Conservation (phyloP, 1,140 invertebrate genomes). For the Drosophila gunungcola region DNA sequence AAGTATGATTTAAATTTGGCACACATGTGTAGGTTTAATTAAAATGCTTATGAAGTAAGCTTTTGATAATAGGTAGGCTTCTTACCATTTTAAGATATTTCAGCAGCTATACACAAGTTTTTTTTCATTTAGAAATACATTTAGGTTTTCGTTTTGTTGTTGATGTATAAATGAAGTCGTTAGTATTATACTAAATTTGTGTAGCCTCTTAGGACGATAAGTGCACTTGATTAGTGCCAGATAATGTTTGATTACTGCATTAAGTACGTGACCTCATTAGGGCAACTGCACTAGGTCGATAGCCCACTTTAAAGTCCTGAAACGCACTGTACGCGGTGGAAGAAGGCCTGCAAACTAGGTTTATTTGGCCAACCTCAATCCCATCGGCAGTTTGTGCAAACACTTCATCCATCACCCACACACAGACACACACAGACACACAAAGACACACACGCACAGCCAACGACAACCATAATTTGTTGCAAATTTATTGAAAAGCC, state of each 20-base stretch:
- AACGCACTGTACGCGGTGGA: conserved; percentile 11
- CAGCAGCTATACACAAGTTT: too few species aligned
- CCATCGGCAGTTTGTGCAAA: conserved; percentile 19
- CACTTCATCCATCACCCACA: conserved; percentile 40
- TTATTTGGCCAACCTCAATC: conserved; percentile 30
- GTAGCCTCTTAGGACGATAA: neutral
- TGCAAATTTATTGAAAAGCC: conserved; percentile 74
- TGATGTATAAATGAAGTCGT: too few species aligned
- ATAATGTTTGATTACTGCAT: conserved; percentile 11
- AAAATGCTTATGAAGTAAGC: too few species aligned
- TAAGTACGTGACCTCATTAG: conserved; percentile 17
- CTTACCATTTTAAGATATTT: too few species aligned
- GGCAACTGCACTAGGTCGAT: conserved; percentile 8
- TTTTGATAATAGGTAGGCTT: too few species aligned
- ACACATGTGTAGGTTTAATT: too few species aligned
- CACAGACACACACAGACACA: neutral
- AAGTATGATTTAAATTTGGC: neutral
- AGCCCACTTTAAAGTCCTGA: conserved; percentile 17
- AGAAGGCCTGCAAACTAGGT: conserved; percentile 6
- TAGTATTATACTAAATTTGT: too few species aligned
- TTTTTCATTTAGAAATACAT: too few species aligned
- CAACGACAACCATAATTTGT: conserved; percentile 49
- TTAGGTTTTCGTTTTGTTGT: too few species aligned
- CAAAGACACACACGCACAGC: neutral
- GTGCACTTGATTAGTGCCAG: conserved; percentile 7